phyloP scores from a whole-genome alignment of 2,113 vertebrate genomes.

The Anser cygnoides region DNA sequence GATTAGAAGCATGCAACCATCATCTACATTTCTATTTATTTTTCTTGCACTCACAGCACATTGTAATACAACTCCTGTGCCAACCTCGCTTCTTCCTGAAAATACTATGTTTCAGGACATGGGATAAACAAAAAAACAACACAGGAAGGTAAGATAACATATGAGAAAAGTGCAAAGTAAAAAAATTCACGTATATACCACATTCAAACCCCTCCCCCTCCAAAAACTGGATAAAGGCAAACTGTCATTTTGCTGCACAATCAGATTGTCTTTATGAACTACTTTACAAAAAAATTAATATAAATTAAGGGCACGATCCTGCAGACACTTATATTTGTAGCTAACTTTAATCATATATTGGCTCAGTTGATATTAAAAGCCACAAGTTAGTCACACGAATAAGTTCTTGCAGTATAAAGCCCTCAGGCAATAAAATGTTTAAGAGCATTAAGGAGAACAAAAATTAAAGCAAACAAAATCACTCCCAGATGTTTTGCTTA shows the following conservation, averaged over 20 bases:
- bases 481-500: constrained; percentile 65
- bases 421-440: constrained; percentile 72
- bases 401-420: constrained; percentile 59
- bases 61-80: constrained; percentile 39
- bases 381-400: constrained; percentile 38
- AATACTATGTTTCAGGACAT: constrained; percentile 59
- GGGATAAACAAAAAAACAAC: constrained; percentile 38
- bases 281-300: constrained; percentile 60
- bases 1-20: constrained; percentile 78
- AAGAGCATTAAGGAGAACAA: constrained; percentile 75
- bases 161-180: constrained; percentile 78
- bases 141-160: constrained; percentile 63
- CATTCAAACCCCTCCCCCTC: constrained; percentile 26
- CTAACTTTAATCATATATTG: constrained; percentile 13
- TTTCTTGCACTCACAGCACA: constrained; percentile 46
- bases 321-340: constrained; percentile 20
- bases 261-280: constrained; percentile 75
- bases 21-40: constrained; percentile 35
- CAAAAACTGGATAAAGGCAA: constrained; percentile 60
- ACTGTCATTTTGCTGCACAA: constrained; percentile 63
- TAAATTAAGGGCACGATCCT: constrained; percentile 64
- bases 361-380: constrained; percentile 47
- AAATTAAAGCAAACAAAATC: constrained; percentile 74
- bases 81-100: constrained; percentile 49
- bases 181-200: constrained; percentile 58